These are phyloP conservation scores for Patella pellucida DNA, from an alignment of 2,888 invertebrate genomes.

Conservation along the genomic window DNA sequence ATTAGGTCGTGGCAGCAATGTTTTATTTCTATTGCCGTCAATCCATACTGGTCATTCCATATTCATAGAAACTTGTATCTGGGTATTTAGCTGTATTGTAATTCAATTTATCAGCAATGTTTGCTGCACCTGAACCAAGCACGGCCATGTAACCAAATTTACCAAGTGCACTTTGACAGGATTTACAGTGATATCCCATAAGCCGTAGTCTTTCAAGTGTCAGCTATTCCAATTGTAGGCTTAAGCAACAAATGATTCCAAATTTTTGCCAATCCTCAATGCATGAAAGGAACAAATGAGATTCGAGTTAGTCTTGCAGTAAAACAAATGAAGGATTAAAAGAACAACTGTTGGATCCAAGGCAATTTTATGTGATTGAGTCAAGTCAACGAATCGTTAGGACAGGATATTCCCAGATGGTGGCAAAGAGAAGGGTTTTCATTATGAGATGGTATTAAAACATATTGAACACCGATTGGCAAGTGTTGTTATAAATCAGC, in stretches of 20 bases:
- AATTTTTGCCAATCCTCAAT: neutral
- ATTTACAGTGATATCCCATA: neutral
- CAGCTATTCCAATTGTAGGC: neutral
- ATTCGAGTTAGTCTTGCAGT: neutral
- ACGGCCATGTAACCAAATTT: too few relatives aligned
- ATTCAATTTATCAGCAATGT: constrained; percentile 13
- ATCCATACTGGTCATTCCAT: constrained; percentile 10
- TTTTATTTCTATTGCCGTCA: too few relatives aligned
- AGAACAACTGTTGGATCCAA: neutral
- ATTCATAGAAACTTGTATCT: constrained; percentile 15
- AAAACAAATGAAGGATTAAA: constrained; percentile 4
- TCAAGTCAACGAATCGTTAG: neutral
- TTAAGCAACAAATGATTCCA: neutral
- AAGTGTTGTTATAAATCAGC: neutral
- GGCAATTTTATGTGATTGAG: neutral
- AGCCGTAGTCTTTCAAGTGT: neutral
- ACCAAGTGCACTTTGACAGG: too few relatives aligned
- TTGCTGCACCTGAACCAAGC: constrained; percentile 1
- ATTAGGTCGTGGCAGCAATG: too few relatives aligned
- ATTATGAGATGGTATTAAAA: neutral
- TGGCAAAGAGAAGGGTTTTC: neutral
- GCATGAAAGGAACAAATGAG: constrained; percentile 1
- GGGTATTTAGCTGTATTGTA: constrained; percentile 21
- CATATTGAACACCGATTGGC: constrained; percentile 1
- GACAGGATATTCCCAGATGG: neutral